Base-by-base conservation (phyloP, 2,888 invertebrate species). In the Agrilus biguttatus region DNA sequence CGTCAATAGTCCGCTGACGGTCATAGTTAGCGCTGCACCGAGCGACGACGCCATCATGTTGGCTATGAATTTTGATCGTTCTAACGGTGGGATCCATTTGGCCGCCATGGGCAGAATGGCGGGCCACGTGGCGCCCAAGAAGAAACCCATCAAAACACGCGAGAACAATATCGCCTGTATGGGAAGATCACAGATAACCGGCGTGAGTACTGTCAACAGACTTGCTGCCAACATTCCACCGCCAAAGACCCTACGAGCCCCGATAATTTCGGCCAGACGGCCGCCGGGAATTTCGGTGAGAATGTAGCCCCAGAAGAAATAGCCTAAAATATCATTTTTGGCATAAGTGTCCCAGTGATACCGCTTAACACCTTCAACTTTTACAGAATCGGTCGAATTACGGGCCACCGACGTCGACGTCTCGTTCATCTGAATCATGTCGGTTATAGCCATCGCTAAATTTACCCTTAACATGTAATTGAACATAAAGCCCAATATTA, bases 231-330 rank as follows among this genome's bases (percentile, higher is more conserved):
- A 66, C 68, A 91, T 84, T 49, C 89, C 88, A 62, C 85, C 83
- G 44, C 91, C 92, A 59, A 90, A 90, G 28, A 92, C 82, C 48
- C 82, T 55, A 67, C 80, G 77, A 1, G 88, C 86, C 7, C 91
- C 92, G 50, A 88, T 74, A 41, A 84, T 62, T 59, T 88, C 89
- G 17, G 90, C 85, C 53, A 91, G 70, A 52, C 86, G 74, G 41
- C 91, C 91, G 14, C 90, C 91, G 2, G 90, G 91, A 48, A 91
- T 67, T 66, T 91, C 91, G 48, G 90, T 90, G 46, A 88, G 72
- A 37, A 91, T 78, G 65, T 92, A 91, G 10, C 91, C 91, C 83
- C 88, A 91, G 73, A 87, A 92, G 74, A 92, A 92, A 55, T 83
- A 80, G 35, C 89, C 88, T 21, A 89, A 71, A 36, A 91, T 77